phyloP scores from a whole-genome alignment of 2,797 vertebrate species.

The Sylvia borin region DNA sequence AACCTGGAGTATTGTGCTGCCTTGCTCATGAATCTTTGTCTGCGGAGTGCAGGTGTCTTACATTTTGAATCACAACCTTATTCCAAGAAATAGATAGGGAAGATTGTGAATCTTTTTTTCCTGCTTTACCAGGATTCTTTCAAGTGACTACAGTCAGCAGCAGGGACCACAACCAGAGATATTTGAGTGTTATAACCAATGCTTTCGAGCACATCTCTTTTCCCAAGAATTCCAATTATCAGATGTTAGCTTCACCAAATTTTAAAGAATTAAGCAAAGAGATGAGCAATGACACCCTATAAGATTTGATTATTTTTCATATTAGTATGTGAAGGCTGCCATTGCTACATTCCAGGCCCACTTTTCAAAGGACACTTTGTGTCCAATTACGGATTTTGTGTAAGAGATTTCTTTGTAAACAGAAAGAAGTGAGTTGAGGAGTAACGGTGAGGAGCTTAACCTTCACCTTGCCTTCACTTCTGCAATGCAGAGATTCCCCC shows the following conservation, averaged over 20 bases:
- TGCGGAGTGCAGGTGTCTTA: slow-evolving; percentile 86
- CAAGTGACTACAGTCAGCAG: neutral
- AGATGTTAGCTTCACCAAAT: neutral
- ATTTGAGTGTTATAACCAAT: neutral
- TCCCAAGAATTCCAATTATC: neutral
- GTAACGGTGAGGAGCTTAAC: neutral
- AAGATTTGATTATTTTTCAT: neutral
- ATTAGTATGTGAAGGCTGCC: neutral
- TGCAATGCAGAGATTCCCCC: neutral
- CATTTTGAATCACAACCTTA: neutral
- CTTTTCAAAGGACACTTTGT: neutral
- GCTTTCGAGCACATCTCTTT: neutral
- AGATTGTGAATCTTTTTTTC: neutral
- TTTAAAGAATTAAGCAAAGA: neutral
- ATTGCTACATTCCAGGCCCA: neutral
- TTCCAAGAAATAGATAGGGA: neutral
- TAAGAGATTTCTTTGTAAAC: neutral
- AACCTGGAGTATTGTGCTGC: slow-evolving; percentile 88
- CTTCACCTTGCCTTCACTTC: neutral
- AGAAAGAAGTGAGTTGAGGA: neutral
- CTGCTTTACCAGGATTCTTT: neutral
- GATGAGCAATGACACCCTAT: neutral
- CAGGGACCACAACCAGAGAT: neutral
- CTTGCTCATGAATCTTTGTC: slow-evolving; percentile 95
- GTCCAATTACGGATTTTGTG: neutral